phyloP scores from a whole-genome alignment of 2,797 vertebrate species.

The Bucorvus abyssinicus region DNA sequence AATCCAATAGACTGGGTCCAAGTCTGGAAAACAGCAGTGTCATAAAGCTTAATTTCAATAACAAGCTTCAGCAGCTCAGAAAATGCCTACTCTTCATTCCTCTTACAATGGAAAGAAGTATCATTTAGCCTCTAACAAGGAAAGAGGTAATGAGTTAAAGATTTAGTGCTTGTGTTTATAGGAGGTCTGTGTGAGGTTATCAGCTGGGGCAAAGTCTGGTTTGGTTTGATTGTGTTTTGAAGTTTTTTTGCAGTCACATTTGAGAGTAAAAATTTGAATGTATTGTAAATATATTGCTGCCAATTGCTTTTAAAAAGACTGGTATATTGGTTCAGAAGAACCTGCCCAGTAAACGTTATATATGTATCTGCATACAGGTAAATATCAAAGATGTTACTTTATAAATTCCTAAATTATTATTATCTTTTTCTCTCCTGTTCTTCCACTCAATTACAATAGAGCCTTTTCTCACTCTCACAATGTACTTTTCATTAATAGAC shows the following conservation, averaged over 20 bases:
- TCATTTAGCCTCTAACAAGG: conserved; percentile 70
- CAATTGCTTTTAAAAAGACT: not conserved
- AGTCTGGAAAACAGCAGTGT: conserved; percentile 71
- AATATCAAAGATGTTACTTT: not conserved
- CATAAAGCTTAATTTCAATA: conserved; percentile 86
- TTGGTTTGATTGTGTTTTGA: not conserved
- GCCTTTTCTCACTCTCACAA: not conserved
- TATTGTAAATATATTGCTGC: not conserved
- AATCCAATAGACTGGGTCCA: conserved; percentile 55
- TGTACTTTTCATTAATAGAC: not conserved
- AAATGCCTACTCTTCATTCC: conserved; percentile 76
- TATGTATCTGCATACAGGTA: not conserved
- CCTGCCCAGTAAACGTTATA: not conserved
- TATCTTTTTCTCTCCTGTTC: not conserved
- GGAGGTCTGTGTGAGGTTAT: conserved; percentile 23
- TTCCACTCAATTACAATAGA: not conserved
- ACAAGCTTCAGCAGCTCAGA: conserved; percentile 83
- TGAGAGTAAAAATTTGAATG: not conserved
- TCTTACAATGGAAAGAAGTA: conserved; percentile 69
- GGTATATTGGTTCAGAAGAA: not conserved
- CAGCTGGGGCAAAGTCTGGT: not conserved
- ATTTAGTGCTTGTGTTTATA: conserved; percentile 56
- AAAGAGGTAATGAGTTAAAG: conserved; percentile 71
- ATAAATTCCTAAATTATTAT: not conserved
- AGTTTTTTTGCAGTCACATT: not conserved